These are phyloP conservation scores for Ceratosolen fusciceps DNA, from an alignment of 1,140 invertebrate species.

Conservation along the genomic window DNA sequence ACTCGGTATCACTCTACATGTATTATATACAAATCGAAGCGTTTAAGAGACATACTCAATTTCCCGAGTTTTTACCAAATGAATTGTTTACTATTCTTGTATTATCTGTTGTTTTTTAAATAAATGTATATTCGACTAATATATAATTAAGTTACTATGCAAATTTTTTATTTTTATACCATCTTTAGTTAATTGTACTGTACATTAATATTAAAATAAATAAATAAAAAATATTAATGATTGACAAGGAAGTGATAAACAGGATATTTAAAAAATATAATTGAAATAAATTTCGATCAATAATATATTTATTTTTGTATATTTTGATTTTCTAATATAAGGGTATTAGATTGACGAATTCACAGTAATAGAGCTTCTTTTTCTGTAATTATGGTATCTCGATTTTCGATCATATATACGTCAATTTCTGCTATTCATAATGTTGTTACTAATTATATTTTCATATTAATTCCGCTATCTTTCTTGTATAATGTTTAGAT, in stretches of 20 bases:
- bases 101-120: too few species aligned
- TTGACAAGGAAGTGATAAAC: background rate
- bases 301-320: constrained; percentile 49
- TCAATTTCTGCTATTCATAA: constrained; percentile 31
- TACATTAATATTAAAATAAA: too few species aligned
- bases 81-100: background rate
- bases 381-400: constrained; percentile 11
- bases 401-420: constrained; percentile 58
- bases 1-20: constrained; percentile 6
- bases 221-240: too few species aligned
- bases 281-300: constrained; percentile 15
- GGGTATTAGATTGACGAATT: constrained; percentile 34
- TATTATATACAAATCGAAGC: constrained; percentile 2
- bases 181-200: too few species aligned
- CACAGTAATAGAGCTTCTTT: constrained; percentile 39
- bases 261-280: constrained; percentile 21
- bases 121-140: too few species aligned
- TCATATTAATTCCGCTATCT: constrained; percentile 40
- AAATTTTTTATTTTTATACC: too few species aligned
- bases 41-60: background rate
- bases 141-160: too few species aligned
- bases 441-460: constrained; percentile 40
- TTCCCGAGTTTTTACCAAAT: background rate
- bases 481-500: constrained; percentile 46
- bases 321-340: constrained; percentile 42